These are phyloP conservation scores for Grammomys surdaster DNA, from an alignment of 2,113 vertebrate species.

Conservation along the genomic window DNA sequence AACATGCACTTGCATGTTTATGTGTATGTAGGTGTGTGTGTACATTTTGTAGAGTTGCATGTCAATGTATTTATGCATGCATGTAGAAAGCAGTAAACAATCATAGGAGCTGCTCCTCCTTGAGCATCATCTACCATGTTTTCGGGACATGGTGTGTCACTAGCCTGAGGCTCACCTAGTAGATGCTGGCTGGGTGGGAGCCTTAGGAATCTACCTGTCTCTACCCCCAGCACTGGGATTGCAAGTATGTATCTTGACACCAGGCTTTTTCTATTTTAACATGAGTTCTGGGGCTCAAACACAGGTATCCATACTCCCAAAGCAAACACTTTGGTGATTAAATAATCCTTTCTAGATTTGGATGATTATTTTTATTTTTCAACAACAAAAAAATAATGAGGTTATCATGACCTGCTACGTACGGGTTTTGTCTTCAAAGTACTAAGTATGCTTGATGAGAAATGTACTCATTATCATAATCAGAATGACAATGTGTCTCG, in stretches of 20 bases:
- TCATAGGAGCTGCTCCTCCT: neutral
- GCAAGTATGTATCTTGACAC: neutral
- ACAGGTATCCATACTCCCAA: neutral
- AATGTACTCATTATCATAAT: neutral
- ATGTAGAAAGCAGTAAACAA: neutral
- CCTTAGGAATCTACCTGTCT: neutral
- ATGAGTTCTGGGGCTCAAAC: neutral
- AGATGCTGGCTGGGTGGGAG: neutral
- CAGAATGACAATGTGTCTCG: neutral
- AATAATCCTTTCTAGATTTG: constrained; percentile 58
- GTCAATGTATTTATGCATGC: neutral
- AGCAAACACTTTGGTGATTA: neutral
- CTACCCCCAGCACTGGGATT: neutral
- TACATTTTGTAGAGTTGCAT: neutral
- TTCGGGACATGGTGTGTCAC: neutral
- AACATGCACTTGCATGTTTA: neutral
- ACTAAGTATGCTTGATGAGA: neutral
- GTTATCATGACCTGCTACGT: neutral
- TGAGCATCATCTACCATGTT: neutral
- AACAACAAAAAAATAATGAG: neutral
- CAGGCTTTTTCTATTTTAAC: neutral
- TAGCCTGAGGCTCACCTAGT: neutral
- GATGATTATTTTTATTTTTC: constrained; percentile 69
- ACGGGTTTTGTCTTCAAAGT: neutral
- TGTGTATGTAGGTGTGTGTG: neutral